A percentile compares a stretch with the other conserved stretches of the same genome.
Evolutionary conservation across 2,888 invertebrate genomes (phyloP).

Genomic region (Plutella xylostella): DNA sequence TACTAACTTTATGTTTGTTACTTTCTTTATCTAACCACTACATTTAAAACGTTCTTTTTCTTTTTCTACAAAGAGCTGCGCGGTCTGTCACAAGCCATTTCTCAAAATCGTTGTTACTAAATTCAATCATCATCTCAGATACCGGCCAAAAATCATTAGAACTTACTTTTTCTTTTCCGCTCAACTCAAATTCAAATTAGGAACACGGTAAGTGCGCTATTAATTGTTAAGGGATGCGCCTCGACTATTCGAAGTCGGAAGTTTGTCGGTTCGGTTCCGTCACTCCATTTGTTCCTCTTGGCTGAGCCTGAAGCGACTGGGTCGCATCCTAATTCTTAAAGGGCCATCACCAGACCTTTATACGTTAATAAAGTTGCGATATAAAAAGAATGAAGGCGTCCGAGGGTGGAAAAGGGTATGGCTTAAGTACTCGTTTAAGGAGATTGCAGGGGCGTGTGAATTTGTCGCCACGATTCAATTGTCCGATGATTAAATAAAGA

Average conservation of each 20-base stretch:
- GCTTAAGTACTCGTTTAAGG: constrained; percentile 67
- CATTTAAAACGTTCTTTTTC: too few species aligned
- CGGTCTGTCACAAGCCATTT: too few species aligned
- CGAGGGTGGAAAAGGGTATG: constrained; percentile 66
- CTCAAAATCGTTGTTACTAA: too few species aligned
- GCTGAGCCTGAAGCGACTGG: constrained; percentile 47
- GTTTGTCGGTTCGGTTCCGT: constrained; percentile 30
- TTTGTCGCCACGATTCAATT: constrained; percentile 62
- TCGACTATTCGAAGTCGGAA: constrained; percentile 24
- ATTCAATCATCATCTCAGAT: too few species aligned
- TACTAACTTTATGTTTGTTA: too few species aligned
- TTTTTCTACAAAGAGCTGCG: too few species aligned
- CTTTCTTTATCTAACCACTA: too few species aligned
- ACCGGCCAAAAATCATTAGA: too few species aligned
- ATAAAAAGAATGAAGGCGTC: constrained; percentile 68
- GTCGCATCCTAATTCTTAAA: constrained; percentile 68
- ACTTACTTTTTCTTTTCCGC: too few species aligned
- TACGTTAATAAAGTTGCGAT: constrained; percentile 70
- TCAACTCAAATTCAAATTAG: constrained; percentile 44
- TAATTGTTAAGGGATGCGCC: constrained; percentile 51
- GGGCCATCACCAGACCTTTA: constrained; percentile 68
- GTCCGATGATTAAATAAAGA: constrained; percentile 61
- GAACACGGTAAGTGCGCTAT: constrained; percentile 47
- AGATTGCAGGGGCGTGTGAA: constrained; percentile 66
- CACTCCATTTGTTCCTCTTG: constrained; percentile 64